Conservation (phyloP, 2,888 invertebrate genomes). For the Erpobdella octoculata region DNA sequence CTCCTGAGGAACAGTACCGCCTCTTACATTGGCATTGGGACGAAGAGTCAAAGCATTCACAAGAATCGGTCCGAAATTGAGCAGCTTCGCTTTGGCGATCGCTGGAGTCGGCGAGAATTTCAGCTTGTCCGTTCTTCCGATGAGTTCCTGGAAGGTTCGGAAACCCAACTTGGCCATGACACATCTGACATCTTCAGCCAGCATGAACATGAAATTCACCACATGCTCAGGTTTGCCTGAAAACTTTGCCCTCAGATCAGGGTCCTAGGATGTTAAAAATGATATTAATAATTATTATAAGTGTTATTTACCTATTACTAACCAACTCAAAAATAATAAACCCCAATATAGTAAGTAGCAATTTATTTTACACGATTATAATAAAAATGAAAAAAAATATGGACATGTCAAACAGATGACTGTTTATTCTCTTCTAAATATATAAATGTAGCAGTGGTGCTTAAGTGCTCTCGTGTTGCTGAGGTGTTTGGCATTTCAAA, state of each 20-base stretch:
- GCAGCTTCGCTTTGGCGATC: slow-evolving; percentile 71
- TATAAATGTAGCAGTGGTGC: too few relatives aligned
- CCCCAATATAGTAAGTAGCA: neutral
- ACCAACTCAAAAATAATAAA: neutral
- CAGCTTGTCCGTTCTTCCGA: slow-evolving; percentile 54
- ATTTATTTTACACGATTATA: neutral
- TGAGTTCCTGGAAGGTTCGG: slow-evolving; percentile 75
- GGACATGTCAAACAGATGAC: too few relatives aligned
- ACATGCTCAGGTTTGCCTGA: slow-evolving; percentile 95
- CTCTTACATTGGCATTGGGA: slow-evolving; percentile 79
- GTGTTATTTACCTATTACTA: too few relatives aligned
- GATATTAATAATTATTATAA: neutral
- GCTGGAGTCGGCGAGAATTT: slow-evolving; percentile 65
- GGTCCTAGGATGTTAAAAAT: slow-evolving; percentile 60
- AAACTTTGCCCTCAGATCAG: slow-evolving; percentile 85
- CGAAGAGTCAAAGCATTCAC: slow-evolving; percentile 81
- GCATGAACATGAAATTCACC: slow-evolving; percentile 89
- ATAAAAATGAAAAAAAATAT: neutral
- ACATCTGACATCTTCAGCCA: slow-evolving; percentile 89
- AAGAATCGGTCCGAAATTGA: slow-evolving; percentile 76
- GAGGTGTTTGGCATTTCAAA: too few relatives aligned
- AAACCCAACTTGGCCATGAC: slow-evolving; percentile 88
- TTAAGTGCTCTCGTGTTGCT: too few relatives aligned
- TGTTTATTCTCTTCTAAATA: too few relatives aligned
- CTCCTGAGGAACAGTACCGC: slow-evolving; percentile 73